Evolutionary conservation across 1,140 invertebrate genomes (phyloP), one percentile per base, ranked within the genome.

Genomic region (Cryptotermes secundus): DNA sequence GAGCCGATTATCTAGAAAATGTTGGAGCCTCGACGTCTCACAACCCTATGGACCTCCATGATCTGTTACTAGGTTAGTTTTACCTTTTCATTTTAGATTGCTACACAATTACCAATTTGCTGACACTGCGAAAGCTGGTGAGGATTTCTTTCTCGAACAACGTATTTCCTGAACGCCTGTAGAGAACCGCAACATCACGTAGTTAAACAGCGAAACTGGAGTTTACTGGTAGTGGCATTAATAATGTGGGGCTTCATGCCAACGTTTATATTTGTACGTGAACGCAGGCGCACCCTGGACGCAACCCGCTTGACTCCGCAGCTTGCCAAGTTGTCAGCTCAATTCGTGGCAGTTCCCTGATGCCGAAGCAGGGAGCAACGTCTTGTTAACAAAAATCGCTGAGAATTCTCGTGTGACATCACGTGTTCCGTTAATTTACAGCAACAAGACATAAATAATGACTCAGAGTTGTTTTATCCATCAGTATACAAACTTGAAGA

Each of bases 191-290:
- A 72, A 72, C 59, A 72, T n/a, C 59, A 31, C 59, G 59, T 72
- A 72, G 59, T 72, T 72, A 72, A 72, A 72, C 59, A 72, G n/a
- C 14, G 9, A 12, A 72, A 72, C 59, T 72, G 31, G 59, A 72
- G 59, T 72, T 72, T 72, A 72, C 59, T 72, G 59, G 59, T 72
- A 72, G 59, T 72, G 9, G 59, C 59, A 72, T 72, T 72, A 72
- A 72, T 72, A 72, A 31, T 72, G 59, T 31, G 14, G 59, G 59
- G 59, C 59, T 72, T 72, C 26, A 72, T 72, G 59, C 59, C 59
- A 72, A 72, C 26, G 14, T n/a, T 72, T 72, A 72, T 31, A 31
- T 72, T n/a, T 72, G 59, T n/a, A 72, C 59, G 2, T n/a, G 26
- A 31, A 72, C 59, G 59, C 59, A 72, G 59, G 59, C 59, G 59